Conservation (phyloP, 2,797 vertebrate genomes). For the Mareca strepera region DNA sequence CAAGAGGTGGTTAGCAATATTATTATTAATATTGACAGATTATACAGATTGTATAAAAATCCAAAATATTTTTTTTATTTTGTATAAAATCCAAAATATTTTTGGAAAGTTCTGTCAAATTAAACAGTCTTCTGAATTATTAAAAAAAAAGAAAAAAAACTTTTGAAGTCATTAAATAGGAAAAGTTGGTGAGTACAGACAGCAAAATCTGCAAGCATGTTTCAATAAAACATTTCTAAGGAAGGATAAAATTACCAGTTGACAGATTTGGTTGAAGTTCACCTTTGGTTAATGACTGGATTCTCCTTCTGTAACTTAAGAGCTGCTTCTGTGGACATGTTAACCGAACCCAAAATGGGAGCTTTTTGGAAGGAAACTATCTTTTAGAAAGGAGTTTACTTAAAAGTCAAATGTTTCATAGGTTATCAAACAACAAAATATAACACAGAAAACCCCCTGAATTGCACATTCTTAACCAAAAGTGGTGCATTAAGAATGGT, state of each 20-base stretch:
- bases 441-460: conserved; percentile 21
- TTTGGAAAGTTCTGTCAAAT: neutral
- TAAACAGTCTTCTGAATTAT: neutral
- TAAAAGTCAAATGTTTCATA: conserved; percentile 23
- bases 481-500: neutral
- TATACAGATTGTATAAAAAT: neutral
- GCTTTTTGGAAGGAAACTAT: neutral
- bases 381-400: neutral
- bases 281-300: neutral
- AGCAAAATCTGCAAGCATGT: neutral
- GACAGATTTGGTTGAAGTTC: neutral
- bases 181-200: neutral
- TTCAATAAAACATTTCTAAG: neutral
- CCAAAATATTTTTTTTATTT: too few species aligned
- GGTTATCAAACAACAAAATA: conserved; percentile 45
- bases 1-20: neutral
- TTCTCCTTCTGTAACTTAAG: neutral
- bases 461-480: conserved; percentile 31
- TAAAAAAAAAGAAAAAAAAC: neutral
- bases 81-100: neutral
- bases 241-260: neutral
- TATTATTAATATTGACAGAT: neutral
- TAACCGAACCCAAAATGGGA: neutral
- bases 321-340: neutral
- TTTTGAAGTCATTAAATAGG: neutral